Evolutionary conservation across 2,113 vertebrate species (phyloP).

Genomic region (Oryzias javanicus): DNA sequence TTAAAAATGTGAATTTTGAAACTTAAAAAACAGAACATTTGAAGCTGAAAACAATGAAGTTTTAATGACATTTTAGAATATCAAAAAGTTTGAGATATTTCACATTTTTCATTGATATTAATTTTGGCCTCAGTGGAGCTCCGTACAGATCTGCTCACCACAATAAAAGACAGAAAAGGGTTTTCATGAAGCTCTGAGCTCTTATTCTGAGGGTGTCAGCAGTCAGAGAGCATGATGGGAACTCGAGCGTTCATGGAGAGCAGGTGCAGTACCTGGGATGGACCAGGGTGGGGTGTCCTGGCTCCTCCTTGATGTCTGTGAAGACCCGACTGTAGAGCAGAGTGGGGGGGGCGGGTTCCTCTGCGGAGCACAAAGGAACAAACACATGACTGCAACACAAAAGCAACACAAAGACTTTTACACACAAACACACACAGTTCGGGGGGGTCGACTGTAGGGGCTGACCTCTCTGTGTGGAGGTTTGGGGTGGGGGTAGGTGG

Average conservation of each 20-base stretch:
- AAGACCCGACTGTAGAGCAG: conserved; percentile 86
- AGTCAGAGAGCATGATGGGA: too few relatives aligned
- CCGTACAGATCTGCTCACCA: too few relatives aligned
- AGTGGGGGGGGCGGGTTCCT: conserved; percentile 78
- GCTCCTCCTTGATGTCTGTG: conserved; percentile 95
- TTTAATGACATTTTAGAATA: too few relatives aligned
- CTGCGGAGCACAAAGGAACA: conserved; percentile 65
- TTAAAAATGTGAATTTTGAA: too few relatives aligned
- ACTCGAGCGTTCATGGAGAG: not conserved
- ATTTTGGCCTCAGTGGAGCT: too few relatives aligned
- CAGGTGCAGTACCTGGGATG: conserved; percentile 87
- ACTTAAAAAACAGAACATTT: too few relatives aligned
- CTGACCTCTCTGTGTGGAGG: conserved; percentile 37
- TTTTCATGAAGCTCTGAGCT: too few relatives aligned
- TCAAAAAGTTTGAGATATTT: too few relatives aligned
- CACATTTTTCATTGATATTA: too few relatives aligned
- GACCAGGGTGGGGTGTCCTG: conserved; percentile 84
- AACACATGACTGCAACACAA: conserved; percentile 15
- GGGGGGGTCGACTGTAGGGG: conserved; percentile 1
- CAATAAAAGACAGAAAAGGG: too few relatives aligned
- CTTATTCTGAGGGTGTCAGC: too few relatives aligned
- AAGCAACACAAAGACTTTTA: not conserved
- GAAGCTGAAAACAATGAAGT: too few relatives aligned
- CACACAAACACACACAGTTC: not conserved
- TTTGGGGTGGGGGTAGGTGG: conserved; percentile 16